A percentile compares a stretch with the other conserved stretches of the same genome.
Evolutionary conservation across 2,113 vertebrate species (phyloP).

Genomic region (Oryzias woworae): DNA sequence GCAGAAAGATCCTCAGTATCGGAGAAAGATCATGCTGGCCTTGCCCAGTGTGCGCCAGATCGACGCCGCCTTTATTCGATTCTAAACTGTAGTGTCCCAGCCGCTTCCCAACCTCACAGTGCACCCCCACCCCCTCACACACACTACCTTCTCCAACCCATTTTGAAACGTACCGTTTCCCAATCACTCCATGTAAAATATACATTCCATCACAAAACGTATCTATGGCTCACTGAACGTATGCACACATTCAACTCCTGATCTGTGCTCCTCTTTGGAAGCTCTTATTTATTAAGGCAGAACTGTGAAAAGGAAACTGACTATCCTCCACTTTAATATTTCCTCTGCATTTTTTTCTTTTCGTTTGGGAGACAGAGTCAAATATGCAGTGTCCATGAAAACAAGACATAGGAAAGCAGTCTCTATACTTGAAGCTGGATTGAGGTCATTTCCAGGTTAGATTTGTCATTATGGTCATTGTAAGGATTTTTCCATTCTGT

Average conservation of each 20-base stretch:
- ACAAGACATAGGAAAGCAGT: constrained; percentile 16
- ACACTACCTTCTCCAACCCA: constrained; percentile 3
- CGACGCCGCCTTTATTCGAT: constrained; percentile 94
- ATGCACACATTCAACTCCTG: constrained; percentile 51
- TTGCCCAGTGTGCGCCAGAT: constrained; percentile 94
- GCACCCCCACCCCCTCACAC: constrained; percentile 30
- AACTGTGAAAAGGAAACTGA: constrained; percentile 40
- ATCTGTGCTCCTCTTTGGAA: constrained; percentile 50
- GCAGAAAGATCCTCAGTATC: constrained; percentile 96
- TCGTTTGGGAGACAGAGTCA: constrained; percentile 40
- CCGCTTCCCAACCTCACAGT: constrained; percentile 43
- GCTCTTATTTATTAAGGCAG: constrained; percentile 59
- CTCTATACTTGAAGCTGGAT: constrained; percentile 33
- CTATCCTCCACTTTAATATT: constrained; percentile 12
- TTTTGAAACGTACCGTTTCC: constrained; percentile 27
- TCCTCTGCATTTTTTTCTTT: constrained; percentile 21
- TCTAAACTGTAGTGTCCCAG: constrained; percentile 75
- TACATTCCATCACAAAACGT: constrained; percentile 44
- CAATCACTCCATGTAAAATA: constrained; percentile 24
- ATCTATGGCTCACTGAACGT: constrained; percentile 39
- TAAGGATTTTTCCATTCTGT: constrained; percentile 15
- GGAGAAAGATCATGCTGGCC: constrained; percentile 96
- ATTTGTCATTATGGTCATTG: constrained; percentile 12
- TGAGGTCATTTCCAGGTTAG: constrained; percentile 19
- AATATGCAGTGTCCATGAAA: constrained; percentile 10